phyloP scores from a whole-genome alignment of 2,113 vertebrate species.

The Callocephalon fimbriatum region DNA sequence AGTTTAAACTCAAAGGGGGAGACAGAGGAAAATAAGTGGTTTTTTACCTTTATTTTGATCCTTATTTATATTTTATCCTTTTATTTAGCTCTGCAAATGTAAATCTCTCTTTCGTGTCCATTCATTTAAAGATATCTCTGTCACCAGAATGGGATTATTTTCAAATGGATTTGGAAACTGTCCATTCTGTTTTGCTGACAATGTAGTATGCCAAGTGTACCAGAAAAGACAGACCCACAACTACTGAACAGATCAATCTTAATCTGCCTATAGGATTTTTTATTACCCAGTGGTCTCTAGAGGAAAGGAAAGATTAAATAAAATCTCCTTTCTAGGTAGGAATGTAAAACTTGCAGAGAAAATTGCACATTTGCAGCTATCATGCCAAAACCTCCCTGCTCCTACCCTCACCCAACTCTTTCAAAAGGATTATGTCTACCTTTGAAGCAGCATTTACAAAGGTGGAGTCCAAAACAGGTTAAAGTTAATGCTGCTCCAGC shows the following conservation, averaged over 20 bases:
- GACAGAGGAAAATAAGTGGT: background rate
- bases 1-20: background rate
- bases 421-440: slow-evolving; percentile 8
- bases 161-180: slow-evolving; percentile 53
- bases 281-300: slow-evolving; percentile 50
- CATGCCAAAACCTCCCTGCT: slow-evolving; percentile 28
- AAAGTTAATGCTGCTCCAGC: background rate
- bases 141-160: slow-evolving; percentile 4
- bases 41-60: background rate
- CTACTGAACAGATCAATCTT: slow-evolving; percentile 65
- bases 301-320: slow-evolving; percentile 45
- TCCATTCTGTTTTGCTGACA: slow-evolving; percentile 50
- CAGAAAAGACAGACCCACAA: slow-evolving; percentile 48
- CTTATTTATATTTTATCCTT: background rate
- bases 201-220: slow-evolving; percentile 11
- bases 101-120: slow-evolving; percentile 1
- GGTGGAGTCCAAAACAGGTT: background rate
- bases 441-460: slow-evolving; percentile 48
- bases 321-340: slow-evolving; percentile 6
- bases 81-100: slow-evolving; percentile 19
- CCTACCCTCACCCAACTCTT: background rate
- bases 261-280: slow-evolving; percentile 68
- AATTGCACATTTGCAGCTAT: slow-evolving; percentile 47
- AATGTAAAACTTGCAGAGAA: background rate
- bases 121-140: slow-evolving; percentile 29